These are phyloP conservation scores for Tragelaphus scriptus DNA, from an alignment of 2,113 vertebrate genomes.

Conservation along the genomic window DNA sequence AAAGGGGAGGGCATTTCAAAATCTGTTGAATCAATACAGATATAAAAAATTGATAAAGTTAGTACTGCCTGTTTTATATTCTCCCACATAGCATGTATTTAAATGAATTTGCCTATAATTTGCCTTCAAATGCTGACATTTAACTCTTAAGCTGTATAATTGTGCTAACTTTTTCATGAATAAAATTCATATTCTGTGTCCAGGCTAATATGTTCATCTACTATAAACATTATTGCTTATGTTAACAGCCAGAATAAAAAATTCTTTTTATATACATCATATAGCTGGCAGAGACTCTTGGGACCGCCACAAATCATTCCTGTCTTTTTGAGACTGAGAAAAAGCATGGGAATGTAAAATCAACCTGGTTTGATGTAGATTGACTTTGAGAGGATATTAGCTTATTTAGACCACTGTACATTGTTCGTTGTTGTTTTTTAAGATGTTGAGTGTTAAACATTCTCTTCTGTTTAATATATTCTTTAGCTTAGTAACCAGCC, in stretches of 20 bases:
- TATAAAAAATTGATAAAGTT: constrained; percentile 72
- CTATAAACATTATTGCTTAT: constrained; percentile 81
- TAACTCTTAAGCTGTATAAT: constrained; percentile 79
- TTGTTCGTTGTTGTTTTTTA: constrained; percentile 47
- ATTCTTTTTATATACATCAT: constrained; percentile 77
- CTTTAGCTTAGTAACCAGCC: constrained; percentile 44
- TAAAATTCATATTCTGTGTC: constrained; percentile 80
- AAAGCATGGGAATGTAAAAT: constrained; percentile 74
- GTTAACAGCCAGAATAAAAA: constrained; percentile 80
- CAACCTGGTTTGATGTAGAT: constrained; percentile 42
- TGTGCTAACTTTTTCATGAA: constrained; percentile 76
- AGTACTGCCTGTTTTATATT: constrained; percentile 76
- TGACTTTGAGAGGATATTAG: constrained; percentile 72
- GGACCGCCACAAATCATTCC: constrained; percentile 77
- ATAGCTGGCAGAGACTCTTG: constrained; percentile 75
- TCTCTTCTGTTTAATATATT: constrained; percentile 65
- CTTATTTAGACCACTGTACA: constrained; percentile 71
- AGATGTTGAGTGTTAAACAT: constrained; percentile 54
- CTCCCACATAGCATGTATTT: constrained; percentile 73
- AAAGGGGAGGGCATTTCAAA: constrained; percentile 53
- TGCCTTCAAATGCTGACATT: constrained; percentile 78
- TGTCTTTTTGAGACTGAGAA: constrained; percentile 69
- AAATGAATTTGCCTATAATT: constrained; percentile 80
- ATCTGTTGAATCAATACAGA: constrained; percentile 65
- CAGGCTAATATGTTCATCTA: constrained; percentile 79